A percentile compares a stretch with the other conserved stretches of the same genome.
Evolutionary conservation across 2,888 invertebrate genomes (phyloP).

Genomic region (Erebia epiphron): DNA sequence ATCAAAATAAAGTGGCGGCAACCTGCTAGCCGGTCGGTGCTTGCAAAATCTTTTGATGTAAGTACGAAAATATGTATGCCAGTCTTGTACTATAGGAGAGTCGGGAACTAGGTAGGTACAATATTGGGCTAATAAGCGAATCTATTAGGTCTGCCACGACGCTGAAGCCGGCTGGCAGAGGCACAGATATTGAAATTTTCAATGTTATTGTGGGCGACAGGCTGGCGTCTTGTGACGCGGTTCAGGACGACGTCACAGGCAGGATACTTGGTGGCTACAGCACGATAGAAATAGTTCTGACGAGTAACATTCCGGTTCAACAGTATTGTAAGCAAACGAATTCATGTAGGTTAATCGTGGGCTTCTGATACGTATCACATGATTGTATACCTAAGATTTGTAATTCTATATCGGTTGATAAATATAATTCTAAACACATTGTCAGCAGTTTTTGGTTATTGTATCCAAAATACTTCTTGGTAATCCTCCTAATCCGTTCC

Average conservation of each 20-base stretch:
- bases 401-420: background rate
- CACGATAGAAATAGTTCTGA: slow-evolving; percentile 71
- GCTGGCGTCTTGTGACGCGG: slow-evolving; percentile 50
- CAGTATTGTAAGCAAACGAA: slow-evolving; percentile 62
- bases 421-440: too few relatives aligned
- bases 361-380: slow-evolving; percentile 22
- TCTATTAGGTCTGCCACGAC: slow-evolving; percentile 5
- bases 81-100: too few relatives aligned
- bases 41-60: too few relatives aligned
- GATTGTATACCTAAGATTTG: background rate
- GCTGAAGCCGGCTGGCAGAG: background rate
- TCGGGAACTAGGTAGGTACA: background rate
- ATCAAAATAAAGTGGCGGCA: too few relatives aligned
- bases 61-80: too few relatives aligned
- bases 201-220: slow-evolving; percentile 38
- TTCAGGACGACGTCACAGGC: slow-evolving; percentile 55
- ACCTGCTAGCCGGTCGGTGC: too few relatives aligned
- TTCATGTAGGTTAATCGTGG: slow-evolving; percentile 39
- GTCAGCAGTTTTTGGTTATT: background rate
- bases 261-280: slow-evolving; percentile 59
- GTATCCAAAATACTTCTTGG: background rate
- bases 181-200: slow-evolving; percentile 28
- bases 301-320: slow-evolving; percentile 67
- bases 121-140: slow-evolving; percentile 7
- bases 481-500: too few relatives aligned